phyloP scores from a whole-genome alignment of 2,797 vertebrate species.

The Cryptoblepharus egeriae region DNA sequence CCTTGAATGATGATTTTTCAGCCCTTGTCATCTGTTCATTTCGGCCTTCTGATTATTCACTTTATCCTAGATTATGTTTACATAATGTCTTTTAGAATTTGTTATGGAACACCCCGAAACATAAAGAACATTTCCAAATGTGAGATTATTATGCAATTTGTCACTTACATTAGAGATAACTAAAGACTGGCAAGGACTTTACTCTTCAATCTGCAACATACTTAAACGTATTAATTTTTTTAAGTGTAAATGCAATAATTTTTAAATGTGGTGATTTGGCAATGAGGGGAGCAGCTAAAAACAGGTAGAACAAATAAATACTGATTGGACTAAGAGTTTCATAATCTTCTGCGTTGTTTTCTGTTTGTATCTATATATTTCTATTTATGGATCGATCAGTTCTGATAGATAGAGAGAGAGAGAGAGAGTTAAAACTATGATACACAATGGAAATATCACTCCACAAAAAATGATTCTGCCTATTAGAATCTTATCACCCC shows the following conservation, averaged over 20 bases:
- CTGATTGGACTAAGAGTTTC: neutral
- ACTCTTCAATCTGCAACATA: neutral
- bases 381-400: no score
- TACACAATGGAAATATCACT: neutral
- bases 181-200: conserved; percentile 15
- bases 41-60: conserved; percentile 9
- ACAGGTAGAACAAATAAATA: neutral
- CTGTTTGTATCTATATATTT: conserved; percentile 1
- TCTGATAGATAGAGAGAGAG: no score
- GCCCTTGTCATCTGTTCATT: conserved; percentile 21
- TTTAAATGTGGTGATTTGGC: neutral
- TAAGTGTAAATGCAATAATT: neutral
- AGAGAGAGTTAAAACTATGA: no score
- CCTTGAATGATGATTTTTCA: neutral
- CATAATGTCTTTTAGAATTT: conserved; percentile 17
- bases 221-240: neutral
- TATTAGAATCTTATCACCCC: neutral
- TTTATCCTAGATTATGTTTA: conserved; percentile 50
- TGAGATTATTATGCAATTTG: conserved; percentile 47
- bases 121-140: conserved; percentile 15
- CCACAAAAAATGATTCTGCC: neutral
- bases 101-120: neutral
- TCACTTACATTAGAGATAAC: neutral
- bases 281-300: neutral
- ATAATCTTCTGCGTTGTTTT: neutral